Conservation (phyloP, 2,888 invertebrate species). For the Acholoe squamosa region DNA sequence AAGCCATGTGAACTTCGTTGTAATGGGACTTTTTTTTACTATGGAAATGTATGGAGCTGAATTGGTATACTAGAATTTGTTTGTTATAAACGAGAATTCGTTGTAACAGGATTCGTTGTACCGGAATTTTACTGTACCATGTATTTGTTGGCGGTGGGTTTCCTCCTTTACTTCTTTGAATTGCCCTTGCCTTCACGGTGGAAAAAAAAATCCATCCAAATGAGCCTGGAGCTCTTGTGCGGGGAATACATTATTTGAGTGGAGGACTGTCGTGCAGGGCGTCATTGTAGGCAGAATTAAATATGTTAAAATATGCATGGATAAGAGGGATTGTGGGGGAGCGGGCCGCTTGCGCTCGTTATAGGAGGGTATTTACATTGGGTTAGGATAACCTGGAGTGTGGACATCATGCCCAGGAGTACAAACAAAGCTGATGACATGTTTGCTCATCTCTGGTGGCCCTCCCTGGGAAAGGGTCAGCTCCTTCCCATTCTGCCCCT, state of each 20-base stretch:
- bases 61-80: no score
- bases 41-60: no score
- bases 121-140: no score
- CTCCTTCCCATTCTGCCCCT: not conserved
- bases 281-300: not conserved
- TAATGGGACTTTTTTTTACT: no score
- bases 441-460: not conserved
- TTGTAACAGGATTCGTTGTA: no score
- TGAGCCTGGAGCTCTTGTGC: no score
- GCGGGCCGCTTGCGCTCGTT: not conserved
- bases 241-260: not conserved
- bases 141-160: no score
- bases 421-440: slow-evolving; percentile 26
- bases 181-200: no score
- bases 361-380: slow-evolving; percentile 3
- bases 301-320: slow-evolving; percentile 22
- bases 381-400: slow-evolving; percentile 1
- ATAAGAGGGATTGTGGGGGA: not conserved
- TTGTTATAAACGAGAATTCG: no score
- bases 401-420: not conserved
- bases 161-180: no score
- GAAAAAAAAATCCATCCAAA: not conserved
- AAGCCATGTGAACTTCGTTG: no score
- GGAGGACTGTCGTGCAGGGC: not conserved
- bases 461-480: slow-evolving; percentile 39